phyloP scores from a whole-genome alignment of 1,140 invertebrate genomes.

The Cardiocondyla obscurior region DNA sequence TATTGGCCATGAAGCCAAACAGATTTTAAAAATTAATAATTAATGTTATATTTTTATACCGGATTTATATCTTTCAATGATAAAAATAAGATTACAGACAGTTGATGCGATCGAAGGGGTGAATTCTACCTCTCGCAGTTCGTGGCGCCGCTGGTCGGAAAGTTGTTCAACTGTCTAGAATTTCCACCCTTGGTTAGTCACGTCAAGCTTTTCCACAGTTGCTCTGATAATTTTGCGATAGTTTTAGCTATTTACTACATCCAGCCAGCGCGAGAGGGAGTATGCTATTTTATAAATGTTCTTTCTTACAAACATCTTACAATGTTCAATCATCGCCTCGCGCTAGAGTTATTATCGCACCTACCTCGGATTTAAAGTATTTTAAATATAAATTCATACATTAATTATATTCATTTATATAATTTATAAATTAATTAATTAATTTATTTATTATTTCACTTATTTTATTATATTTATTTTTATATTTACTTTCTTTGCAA shows the following conservation, averaged over 20 bases:
- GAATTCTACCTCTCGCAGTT: neutral
- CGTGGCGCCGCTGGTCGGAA: constrained; percentile 55
- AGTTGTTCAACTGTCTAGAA: constrained; percentile 30
- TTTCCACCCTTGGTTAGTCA: constrained; percentile 27
- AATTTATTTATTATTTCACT: too few relatives aligned
- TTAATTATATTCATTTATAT: too few relatives aligned
- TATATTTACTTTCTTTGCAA: neutral
- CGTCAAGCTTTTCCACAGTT: neutral
- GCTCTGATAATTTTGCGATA: neutral
- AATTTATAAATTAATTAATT: too few relatives aligned
- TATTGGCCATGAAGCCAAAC: too few relatives aligned
- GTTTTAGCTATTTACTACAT: neutral
- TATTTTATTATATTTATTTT: too few relatives aligned
- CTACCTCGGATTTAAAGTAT: too few relatives aligned
- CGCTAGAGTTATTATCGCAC: too few relatives aligned
- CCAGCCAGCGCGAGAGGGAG: constrained; percentile 46
- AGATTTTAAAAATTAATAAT: too few relatives aligned
- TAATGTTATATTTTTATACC: too few relatives aligned
- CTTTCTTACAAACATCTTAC: too few relatives aligned
- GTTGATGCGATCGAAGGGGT: neutral
- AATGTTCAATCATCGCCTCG: too few relatives aligned
- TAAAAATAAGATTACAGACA: neutral
- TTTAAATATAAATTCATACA: too few relatives aligned
- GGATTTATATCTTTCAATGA: neutral
- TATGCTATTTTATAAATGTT: constrained; percentile 36